Percentiles rank a stretch among this genome's conserved stretches.
Evolutionary conservation across 2,113 vertebrate species (phyloP).

Genomic region (Pterocles burchelli): DNA sequence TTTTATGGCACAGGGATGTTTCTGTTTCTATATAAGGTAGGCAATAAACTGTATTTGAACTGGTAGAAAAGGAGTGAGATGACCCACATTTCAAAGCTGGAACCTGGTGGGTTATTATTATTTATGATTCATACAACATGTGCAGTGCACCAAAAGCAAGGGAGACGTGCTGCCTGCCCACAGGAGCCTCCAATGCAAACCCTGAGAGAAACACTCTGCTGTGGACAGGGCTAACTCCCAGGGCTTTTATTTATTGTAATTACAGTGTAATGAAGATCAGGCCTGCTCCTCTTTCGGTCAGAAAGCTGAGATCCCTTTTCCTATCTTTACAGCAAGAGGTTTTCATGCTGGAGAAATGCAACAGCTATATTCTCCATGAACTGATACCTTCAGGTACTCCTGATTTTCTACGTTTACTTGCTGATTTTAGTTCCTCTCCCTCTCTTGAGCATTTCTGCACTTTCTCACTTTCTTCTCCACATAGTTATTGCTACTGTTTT

Average conservation of each 20-base stretch:
- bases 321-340: neutral
- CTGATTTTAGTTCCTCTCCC: neutral
- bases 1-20: neutral
- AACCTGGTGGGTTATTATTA: conserved; percentile 46
- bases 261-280: neutral
- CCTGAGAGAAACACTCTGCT: neutral
- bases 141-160: conserved; percentile 40
- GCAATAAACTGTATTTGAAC: conserved; percentile 55
- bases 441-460: neutral
- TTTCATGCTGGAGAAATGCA: neutral
- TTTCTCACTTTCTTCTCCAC: neutral
- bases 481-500: neutral
- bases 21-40: conserved; percentile 16
- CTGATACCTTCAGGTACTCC: neutral
- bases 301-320: neutral
- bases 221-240: neutral
- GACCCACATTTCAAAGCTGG: conserved; percentile 60
- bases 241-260: neutral
- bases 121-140: conserved; percentile 40
- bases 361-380: neutral
- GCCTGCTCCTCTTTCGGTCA: neutral
- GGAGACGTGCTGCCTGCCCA: neutral
- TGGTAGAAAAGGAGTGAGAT: conserved; percentile 9
- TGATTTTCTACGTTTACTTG: neutral
- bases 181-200: neutral